Conservation (phyloP, 1,140 invertebrate genomes). For the Pseudomyrmex gracilis region DNA sequence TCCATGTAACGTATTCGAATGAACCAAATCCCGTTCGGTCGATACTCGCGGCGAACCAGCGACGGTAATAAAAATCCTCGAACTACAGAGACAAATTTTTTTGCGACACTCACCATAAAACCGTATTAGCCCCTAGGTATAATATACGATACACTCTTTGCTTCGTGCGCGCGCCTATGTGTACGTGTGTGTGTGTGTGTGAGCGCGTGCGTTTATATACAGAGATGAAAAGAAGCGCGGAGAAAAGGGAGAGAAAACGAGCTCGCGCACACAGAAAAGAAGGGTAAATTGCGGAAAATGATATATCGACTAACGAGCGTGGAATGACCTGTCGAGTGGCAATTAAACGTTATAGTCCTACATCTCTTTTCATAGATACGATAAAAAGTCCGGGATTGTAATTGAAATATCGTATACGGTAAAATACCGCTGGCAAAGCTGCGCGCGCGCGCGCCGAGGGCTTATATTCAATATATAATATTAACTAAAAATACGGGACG, state of each 20-base stretch:
- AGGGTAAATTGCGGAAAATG: constrained; percentile 8
- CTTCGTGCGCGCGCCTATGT: no score
- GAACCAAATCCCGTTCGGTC: not conserved
- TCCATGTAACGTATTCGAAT: not conserved
- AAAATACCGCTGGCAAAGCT: not conserved
- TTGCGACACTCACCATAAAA: not conserved
- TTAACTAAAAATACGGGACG: not conserved
- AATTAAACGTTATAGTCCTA: constrained; percentile 11
- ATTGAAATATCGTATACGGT: constrained; percentile 33
- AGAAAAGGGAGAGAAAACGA: not conserved
- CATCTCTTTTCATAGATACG: not conserved
- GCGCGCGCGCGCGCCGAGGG: no score
- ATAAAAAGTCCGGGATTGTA: constrained; percentile 19
- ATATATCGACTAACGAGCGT: constrained; percentile 6
- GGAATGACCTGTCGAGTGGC: not conserved
- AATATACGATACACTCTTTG: not conserved
- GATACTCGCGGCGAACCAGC: no score
- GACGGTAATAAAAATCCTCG: not conserved
- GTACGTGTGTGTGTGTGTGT: not conserved
- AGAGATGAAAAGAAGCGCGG: not conserved
- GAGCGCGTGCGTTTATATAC: no score
- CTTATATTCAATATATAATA: constrained; percentile 33
- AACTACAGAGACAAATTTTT: not conserved
- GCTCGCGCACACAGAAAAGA: not conserved
- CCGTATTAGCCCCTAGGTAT: not conserved